A percentile compares a stretch with the other conserved stretches of the same genome.
phyloP scores from a whole-genome alignment of 2,797 vertebrate species.

The Platyrinchus mystaceus region DNA sequence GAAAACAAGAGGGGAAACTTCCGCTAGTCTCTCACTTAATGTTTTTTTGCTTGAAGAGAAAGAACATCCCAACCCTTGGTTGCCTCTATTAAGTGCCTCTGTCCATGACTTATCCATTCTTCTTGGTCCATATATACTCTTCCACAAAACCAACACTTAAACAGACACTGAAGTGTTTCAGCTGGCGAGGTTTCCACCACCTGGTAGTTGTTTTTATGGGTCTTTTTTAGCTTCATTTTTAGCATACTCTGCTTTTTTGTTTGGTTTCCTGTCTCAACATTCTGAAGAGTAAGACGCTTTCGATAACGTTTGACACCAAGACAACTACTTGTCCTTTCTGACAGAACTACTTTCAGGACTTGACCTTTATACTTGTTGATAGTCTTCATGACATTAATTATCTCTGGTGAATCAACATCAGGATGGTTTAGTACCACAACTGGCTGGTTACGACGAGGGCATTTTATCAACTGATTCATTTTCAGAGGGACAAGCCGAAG shows the following conservation, averaged over 20 bases:
- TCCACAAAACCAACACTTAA: slow-evolving; percentile 81
- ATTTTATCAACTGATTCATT: slow-evolving; percentile 84
- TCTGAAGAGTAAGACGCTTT: slow-evolving; percentile 72
- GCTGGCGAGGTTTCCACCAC: slow-evolving; percentile 82
- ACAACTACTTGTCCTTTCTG: slow-evolving; percentile 73
- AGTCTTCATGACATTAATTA: slow-evolving; percentile 79
- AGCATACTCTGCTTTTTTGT: slow-evolving; percentile 84
- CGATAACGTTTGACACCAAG: slow-evolving; percentile 67
- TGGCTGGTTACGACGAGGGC: slow-evolving; percentile 89
- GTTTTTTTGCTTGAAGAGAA: slow-evolving; percentile 57
- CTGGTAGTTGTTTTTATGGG: slow-evolving; percentile 88
- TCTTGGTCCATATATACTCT: slow-evolving; percentile 77
- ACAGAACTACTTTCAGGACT: slow-evolving; percentile 77
- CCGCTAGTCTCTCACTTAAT: neutral
- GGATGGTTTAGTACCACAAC: slow-evolving; percentile 96
- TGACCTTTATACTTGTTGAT: slow-evolving; percentile 80
- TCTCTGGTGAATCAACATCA: slow-evolving; percentile 80
- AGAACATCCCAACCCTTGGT: slow-evolving; percentile 78
- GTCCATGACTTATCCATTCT: slow-evolving; percentile 81
- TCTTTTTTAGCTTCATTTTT: slow-evolving; percentile 93
- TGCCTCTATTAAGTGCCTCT: slow-evolving; percentile 77
- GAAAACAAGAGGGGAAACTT: neutral
- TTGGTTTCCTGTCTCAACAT: slow-evolving; percentile 49
- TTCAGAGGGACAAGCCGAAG: slow-evolving; percentile 83
- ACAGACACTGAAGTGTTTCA: slow-evolving; percentile 68